phyloP scores from a whole-genome alignment of 1,140 invertebrate species.

The Zaprionus inermis region DNA sequence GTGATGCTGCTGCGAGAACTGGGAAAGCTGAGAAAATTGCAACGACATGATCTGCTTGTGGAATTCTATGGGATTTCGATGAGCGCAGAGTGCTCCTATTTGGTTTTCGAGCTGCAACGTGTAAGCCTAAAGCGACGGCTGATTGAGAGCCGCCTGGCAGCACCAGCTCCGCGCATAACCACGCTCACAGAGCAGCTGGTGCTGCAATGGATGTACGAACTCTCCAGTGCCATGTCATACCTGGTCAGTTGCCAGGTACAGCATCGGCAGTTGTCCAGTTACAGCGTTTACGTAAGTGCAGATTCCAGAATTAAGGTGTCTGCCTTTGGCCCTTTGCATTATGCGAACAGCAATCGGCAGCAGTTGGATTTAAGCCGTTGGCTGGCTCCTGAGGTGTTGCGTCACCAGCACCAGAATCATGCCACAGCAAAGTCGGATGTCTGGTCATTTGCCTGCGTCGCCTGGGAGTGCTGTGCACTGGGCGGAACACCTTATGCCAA shows the following conservation, averaged over 20 bases:
- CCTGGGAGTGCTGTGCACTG: constrained; percentile 94
- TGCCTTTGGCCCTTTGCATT: constrained; percentile 70
- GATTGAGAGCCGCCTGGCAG: constrained; percentile 65
- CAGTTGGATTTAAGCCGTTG: constrained; percentile 89
- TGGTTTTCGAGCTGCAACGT: constrained; percentile 89
- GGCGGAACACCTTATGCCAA: constrained; percentile 92
- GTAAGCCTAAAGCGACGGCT: constrained; percentile 87
- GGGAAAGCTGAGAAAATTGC: constrained; percentile 88
- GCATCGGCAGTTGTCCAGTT: constrained; percentile 89
- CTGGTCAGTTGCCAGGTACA: constrained; percentile 87
- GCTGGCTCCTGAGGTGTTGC: constrained; percentile 91
- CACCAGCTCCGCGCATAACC: constrained; percentile 85
- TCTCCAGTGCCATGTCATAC: constrained; percentile 89
- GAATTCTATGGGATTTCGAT: constrained; percentile 92
- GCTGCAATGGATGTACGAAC: constrained; percentile 84
- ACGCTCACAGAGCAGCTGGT: constrained; percentile 84
- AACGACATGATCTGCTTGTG: constrained; percentile 89
- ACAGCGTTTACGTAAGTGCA: constrained; percentile 87
- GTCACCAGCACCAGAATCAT: constrained; percentile 86
- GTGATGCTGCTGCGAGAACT: constrained; percentile 89
- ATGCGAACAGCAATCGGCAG: constrained; percentile 77
- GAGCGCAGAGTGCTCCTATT: constrained; percentile 88
- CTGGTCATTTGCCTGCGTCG: constrained; percentile 92
- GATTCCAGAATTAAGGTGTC: constrained; percentile 75
- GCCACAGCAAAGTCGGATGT: constrained; percentile 90